phyloP scores from a whole-genome alignment of 2,113 vertebrate species.

The Heterotilapia buettikoferi region DNA sequence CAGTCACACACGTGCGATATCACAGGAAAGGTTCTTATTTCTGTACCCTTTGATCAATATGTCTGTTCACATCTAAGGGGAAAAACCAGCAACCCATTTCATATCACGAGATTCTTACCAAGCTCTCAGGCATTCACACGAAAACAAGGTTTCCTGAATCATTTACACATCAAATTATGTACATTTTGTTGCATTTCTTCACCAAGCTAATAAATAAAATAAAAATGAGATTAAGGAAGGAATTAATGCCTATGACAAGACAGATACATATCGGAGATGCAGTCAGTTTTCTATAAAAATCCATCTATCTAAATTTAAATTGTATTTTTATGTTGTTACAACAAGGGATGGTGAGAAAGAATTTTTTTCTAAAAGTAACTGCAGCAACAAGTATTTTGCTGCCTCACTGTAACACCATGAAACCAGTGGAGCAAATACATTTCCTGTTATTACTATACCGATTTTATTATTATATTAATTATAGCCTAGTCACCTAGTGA shows the following conservation, averaged over 20 bases:
- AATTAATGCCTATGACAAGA: fast-evolving
- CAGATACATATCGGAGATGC: background rate
- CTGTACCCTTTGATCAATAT: constrained; percentile 22
- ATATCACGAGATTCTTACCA: background rate
- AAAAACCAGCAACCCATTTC: background rate
- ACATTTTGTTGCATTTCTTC: background rate
- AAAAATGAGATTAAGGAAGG: background rate
- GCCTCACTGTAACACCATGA: background rate
- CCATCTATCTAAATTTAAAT: background rate
- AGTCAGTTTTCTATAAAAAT: background rate
- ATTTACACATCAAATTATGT: background rate
- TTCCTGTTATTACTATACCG: background rate
- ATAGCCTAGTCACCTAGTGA: background rate
- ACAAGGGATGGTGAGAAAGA: background rate
- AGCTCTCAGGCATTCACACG: background rate
- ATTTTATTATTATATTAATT: background rate
- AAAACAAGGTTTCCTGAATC: background rate
- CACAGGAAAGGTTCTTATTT: constrained; percentile 33
- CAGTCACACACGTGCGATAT: constrained; percentile 39
- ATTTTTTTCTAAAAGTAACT: background rate
- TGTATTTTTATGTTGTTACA: background rate
- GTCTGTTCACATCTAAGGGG: background rate
- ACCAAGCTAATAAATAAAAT: background rate
- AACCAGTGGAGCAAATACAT: background rate
- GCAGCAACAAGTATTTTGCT: background rate